Evolutionary conservation across 1,140 invertebrate genomes (phyloP).

Genomic region (Leptestheria dahalacensis): DNA sequence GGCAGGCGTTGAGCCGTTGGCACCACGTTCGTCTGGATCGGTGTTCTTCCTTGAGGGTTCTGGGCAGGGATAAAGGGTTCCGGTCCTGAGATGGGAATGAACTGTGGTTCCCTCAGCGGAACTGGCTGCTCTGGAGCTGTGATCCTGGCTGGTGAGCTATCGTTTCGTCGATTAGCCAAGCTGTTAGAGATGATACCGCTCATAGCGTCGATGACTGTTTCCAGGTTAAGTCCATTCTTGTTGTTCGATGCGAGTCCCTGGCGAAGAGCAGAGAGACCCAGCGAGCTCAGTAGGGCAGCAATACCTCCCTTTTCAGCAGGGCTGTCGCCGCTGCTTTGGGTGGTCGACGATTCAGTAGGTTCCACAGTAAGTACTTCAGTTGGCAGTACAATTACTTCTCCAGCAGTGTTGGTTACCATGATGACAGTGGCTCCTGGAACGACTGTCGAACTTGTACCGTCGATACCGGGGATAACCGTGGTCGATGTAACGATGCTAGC

Average conservation of each 20-base stretch:
- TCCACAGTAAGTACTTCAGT: constrained; percentile 14
- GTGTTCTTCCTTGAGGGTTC: not conserved
- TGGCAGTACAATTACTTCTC: constrained; percentile 14
- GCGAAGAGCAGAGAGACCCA: constrained; percentile 20
- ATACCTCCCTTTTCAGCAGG: constrained; percentile 4
- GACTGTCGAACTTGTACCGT: constrained; percentile 8
- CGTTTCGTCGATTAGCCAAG: constrained; percentile 21
- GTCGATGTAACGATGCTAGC: constrained; percentile 19
- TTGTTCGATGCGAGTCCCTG: constrained; percentile 13
- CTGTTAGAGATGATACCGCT: constrained; percentile 25
- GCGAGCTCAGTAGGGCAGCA: constrained; percentile 18
- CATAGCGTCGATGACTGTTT: constrained; percentile 23
- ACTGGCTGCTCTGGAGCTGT: not conserved
- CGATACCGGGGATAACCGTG: not conserved
- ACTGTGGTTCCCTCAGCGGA: constrained; percentile 1
- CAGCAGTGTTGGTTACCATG: constrained; percentile 15
- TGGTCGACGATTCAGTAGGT: constrained; percentile 9
- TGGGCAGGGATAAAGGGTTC: not conserved
- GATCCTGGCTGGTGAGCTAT: constrained; percentile 18
- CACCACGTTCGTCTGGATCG: not conserved
- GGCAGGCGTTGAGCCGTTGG: not conserved
- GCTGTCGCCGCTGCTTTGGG: constrained; percentile 12
- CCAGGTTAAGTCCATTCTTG: constrained; percentile 18
- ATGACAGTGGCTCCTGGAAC: constrained; percentile 13
- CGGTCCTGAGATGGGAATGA: constrained; percentile 3